These are phyloP conservation scores for Gymnocephalus cernua DNA, from an alignment of 2,113 vertebrate genomes.

Conservation along the genomic window DNA sequence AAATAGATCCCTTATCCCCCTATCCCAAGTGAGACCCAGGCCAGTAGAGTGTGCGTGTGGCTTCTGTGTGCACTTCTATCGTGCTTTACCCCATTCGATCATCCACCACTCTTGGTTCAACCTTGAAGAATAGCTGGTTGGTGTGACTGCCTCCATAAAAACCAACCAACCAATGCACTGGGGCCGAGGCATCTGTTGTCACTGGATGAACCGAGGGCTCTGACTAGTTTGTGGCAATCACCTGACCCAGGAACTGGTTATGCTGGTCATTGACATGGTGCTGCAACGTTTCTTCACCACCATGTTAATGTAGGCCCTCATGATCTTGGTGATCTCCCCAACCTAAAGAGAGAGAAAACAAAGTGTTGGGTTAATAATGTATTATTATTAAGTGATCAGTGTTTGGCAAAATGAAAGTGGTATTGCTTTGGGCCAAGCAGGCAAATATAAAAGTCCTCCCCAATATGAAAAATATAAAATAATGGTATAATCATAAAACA, in stretches of 20 bases:
- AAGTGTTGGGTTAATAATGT: slow-evolving; percentile 11
- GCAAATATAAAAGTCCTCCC: background rate
- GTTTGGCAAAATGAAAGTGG: background rate
- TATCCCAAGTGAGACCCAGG: slow-evolving; percentile 46
- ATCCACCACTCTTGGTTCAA: slow-evolving; percentile 12
- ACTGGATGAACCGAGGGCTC: slow-evolving; percentile 41
- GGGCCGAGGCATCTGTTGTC: slow-evolving; percentile 21
- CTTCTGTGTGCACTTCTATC: slow-evolving; percentile 30
- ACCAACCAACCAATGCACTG: slow-evolving; percentile 24
- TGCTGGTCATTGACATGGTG: slow-evolving; percentile 89
- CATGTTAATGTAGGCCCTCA: slow-evolving; percentile 96
- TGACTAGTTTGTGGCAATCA: slow-evolving; percentile 79
- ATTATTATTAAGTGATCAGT: background rate
- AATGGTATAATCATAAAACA: background rate
- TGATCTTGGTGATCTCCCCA: slow-evolving; percentile 93
- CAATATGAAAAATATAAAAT: background rate
- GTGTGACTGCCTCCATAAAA: slow-evolving; percentile 48
- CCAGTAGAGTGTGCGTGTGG: slow-evolving; percentile 53
- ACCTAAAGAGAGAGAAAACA: slow-evolving; percentile 81
- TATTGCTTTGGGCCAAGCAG: background rate
- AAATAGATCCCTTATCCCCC: slow-evolving; percentile 41
- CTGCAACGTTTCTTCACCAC: slow-evolving; percentile 95
- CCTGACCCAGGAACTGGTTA: slow-evolving; percentile 87
- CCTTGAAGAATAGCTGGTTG: slow-evolving; percentile 40
- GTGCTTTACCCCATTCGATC: slow-evolving; percentile 1